A percentile compares a stretch with the other conserved stretches of the same genome.
phyloP scores from a whole-genome alignment of 92 coral and sea anemone species.

The Isaurus tuberculatus region DNA sequence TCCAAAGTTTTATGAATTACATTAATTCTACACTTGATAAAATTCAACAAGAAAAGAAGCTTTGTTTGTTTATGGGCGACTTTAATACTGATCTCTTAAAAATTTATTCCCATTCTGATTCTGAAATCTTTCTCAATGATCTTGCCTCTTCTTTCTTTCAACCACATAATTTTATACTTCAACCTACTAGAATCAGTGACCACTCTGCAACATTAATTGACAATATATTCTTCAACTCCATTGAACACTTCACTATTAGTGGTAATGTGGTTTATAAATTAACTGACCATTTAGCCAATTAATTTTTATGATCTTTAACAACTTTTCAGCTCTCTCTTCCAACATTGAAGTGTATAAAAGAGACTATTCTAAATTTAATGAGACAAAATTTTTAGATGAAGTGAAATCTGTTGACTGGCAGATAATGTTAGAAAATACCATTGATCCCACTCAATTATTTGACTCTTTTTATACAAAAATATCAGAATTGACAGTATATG shows the following conservation, averaged over 20 bases:
- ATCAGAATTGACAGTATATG: conserved; percentile 53
- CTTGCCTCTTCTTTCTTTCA: conserved; percentile 47
- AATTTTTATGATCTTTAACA: conserved; percentile 56
- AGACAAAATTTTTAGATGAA: conserved; percentile 45
- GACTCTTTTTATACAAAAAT: conserved; percentile 48
- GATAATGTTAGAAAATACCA: not conserved
- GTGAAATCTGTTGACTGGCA: conserved; percentile 46
- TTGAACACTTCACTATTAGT: conserved; percentile 59
- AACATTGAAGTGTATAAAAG: conserved; percentile 47
- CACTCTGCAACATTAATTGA: conserved; percentile 65
- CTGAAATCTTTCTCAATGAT: conserved; percentile 19
- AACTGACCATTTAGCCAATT: conserved; percentile 61
- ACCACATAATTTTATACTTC: conserved; percentile 60
- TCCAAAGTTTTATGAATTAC: conserved; percentile 40
- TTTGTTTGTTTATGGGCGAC: conserved; percentile 44
- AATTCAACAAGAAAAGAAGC: conserved; percentile 41
- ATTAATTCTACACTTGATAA: conserved; percentile 39
- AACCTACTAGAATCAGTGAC: conserved; percentile 64
- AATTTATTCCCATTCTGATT: conserved; percentile 24
- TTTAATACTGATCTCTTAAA: conserved; percentile 54
- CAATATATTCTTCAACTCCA: conserved; percentile 62
- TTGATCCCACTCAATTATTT: conserved; percentile 58
- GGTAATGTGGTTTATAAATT: conserved; percentile 57
- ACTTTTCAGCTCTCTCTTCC: conserved; percentile 50
- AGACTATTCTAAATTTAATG: conserved; percentile 57